Evolutionary conservation across 2,113 vertebrate genomes (phyloP).

Genomic region (Ptyas mucosa): DNA sequence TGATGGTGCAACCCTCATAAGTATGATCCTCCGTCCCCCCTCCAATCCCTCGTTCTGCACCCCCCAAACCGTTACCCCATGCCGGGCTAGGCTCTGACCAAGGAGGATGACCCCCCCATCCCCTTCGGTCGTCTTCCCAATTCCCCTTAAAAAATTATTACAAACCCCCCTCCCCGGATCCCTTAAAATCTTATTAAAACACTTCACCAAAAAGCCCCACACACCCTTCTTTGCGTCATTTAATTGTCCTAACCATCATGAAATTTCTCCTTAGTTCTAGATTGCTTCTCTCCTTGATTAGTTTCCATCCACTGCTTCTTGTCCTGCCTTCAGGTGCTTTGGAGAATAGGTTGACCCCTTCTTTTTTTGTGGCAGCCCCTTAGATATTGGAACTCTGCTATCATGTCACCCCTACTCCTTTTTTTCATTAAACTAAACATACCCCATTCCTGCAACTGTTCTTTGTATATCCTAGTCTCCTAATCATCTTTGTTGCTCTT

Average conservation of each 20-base stretch:
- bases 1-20: too few species aligned
- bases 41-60: too few species aligned
- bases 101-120: too few species aligned
- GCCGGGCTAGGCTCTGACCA: too few species aligned
- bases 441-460: background rate
- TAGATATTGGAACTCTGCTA: background rate
- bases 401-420: background rate
- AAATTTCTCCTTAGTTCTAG: background rate
- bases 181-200: too few species aligned
- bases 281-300: background rate
- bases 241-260: background rate
- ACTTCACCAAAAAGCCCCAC: too few species aligned
- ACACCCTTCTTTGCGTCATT: too few species aligned
- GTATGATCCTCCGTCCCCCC: too few species aligned
- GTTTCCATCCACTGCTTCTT: background rate
- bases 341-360: background rate
- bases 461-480: background rate
- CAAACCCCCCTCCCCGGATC: too few species aligned
- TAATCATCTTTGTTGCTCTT: background rate
- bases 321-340: background rate
- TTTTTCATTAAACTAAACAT: background rate
- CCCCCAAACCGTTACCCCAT: too few species aligned
- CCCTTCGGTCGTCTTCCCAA: too few species aligned
- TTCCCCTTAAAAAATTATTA: too few species aligned
- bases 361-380: background rate